Conservation (phyloP, 2,113 vertebrate genomes). For the Edolisoma coerulescens region DNA sequence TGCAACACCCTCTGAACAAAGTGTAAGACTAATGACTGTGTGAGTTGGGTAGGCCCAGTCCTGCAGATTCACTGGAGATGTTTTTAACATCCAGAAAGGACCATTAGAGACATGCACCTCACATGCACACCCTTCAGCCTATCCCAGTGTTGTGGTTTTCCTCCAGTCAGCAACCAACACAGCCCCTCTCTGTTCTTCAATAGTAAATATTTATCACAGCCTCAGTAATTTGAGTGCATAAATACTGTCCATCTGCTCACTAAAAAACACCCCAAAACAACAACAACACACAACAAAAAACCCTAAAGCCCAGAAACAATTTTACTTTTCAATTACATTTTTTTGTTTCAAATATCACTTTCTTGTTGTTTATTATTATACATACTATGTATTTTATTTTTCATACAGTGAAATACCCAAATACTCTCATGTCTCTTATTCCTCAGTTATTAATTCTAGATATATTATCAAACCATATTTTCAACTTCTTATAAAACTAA, state of each 20-base stretch:
- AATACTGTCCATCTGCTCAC: background rate
- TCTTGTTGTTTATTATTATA: background rate
- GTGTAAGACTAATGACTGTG: background rate
- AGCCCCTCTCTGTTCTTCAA: background rate
- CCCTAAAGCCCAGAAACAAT: background rate
- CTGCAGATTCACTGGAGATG: background rate
- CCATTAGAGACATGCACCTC: background rate
- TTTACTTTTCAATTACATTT: background rate
- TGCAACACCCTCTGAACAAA: background rate
- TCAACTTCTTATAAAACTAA: background rate
- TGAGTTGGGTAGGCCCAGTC: background rate
- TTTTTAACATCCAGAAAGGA: background rate
- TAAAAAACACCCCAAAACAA: background rate
- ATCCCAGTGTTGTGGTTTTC: accelerated
- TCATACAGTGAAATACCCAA: background rate
- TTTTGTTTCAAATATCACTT: background rate
- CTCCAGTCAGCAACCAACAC: background rate
- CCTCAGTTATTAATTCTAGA: background rate
- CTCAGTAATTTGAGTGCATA: background rate
- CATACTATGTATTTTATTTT: background rate
- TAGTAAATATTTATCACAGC: background rate
- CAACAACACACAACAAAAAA: background rate
- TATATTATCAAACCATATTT: background rate
- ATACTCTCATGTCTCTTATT: background rate
- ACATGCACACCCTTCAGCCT: background rate